Conservation (phyloP, 2,113 vertebrate genomes). For the Dascyllus trimaculatus region DNA sequence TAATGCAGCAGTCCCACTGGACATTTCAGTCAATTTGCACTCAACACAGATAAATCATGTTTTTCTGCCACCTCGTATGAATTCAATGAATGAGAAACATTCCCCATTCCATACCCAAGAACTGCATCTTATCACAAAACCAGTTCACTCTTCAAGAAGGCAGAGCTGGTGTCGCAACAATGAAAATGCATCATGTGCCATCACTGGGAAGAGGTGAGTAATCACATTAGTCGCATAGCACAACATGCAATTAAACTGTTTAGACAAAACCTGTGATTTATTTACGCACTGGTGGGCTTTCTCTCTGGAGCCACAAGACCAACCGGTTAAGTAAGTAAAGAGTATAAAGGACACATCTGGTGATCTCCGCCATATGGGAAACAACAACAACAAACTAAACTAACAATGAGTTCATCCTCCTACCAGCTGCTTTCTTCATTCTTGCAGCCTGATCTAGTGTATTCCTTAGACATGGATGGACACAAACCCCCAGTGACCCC, state of each 20-base stretch:
- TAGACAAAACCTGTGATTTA: conserved; percentile 14
- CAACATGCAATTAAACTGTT: conserved; percentile 11
- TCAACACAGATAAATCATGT: neutral
- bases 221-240: conserved; percentile 10
- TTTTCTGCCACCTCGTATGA: neutral
- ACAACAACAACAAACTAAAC: no score
- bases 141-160: neutral
- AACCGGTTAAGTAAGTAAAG: no score
- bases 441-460: no score
- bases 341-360: no score
- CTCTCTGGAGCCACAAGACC: neutral
- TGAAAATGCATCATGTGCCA: neutral
- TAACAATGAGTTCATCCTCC: no score
- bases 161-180: neutral
- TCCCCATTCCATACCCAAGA: neutral
- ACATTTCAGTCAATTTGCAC: conserved; percentile 21
- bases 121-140: neutral
- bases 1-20: neutral
- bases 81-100: neutral
- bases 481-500: no score
- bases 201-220: conserved; percentile 11
- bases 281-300: neutral
- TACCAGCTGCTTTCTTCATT: no score
- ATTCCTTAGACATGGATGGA: no score
- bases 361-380: no score